A percentile compares a stretch with the other conserved stretches of the same genome.
These are phyloP conservation scores for Chiridota heheva DNA, from an alignment of 35 echinoderm and acorn worm genomes.

Conservation along the genomic window DNA sequence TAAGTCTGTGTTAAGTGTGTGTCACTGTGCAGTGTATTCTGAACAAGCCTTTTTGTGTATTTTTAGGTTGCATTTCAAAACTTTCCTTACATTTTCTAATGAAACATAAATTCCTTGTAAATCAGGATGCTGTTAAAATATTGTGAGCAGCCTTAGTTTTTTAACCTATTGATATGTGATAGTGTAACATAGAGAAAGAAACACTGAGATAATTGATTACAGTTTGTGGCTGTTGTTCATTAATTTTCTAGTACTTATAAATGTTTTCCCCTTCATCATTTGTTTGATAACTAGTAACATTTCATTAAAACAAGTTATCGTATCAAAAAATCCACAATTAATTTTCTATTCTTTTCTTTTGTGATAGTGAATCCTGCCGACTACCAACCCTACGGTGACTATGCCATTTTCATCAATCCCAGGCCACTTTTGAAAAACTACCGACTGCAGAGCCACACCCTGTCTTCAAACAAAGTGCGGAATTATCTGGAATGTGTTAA, in stretches of 20 bases:
- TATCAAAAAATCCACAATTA: background rate
- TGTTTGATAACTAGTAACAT: background rate
- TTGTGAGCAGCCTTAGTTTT: too few species aligned
- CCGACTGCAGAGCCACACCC: constrained; percentile 35
- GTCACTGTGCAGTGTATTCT: too few species aligned
- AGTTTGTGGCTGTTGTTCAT: too few species aligned
- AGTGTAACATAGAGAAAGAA: too few species aligned
- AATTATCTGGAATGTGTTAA: constrained; percentile 66
- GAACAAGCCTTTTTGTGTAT: background rate
- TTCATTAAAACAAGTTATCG: background rate
- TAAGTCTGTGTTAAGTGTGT: too few species aligned
- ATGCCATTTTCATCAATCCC: constrained; percentile 71
- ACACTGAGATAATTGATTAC: too few species aligned
- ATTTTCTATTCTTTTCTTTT: constrained; percentile 10
- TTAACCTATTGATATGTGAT: too few species aligned
- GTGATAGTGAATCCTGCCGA: constrained; percentile 53
- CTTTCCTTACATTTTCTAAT: background rate
- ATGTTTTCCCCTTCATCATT: background rate
- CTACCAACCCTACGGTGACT: constrained; percentile 40
- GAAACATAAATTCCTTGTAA: background rate
- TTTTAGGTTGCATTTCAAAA: background rate
- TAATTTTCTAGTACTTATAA: too few species aligned
- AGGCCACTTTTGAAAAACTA: constrained; percentile 53
- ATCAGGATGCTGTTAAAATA: too few species aligned
- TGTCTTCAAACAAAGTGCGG: constrained; percentile 25